Base-by-base conservation (phyloP, 2,888 invertebrate species). In the Acrobasis suavella region DNA sequence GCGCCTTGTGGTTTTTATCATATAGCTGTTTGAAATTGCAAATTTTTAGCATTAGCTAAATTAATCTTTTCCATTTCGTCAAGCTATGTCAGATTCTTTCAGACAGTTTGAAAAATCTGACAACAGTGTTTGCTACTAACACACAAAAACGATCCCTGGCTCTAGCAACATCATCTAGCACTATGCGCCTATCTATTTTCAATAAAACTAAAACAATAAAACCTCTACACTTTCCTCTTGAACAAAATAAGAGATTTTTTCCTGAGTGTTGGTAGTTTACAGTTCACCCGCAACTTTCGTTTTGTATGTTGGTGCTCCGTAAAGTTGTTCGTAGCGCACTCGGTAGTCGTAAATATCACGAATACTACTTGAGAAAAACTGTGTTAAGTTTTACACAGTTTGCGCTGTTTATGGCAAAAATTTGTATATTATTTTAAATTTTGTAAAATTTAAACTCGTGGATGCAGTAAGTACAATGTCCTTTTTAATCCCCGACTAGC, bases 371-470 rank as follows among this genome's bases (percentile, higher is more conserved):
- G 56, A 56, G 56, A 42, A 56, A 56, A 56, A 56, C 56, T 56
- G 22, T 17, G 42, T 42, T 56, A 56, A 56, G 56, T 42, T 56
- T 42, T 2, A 7, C 17, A 17, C 56, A 39, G 56, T 56, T 42
- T 17, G 42, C 15, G 55, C 56, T 56, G 17, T 56, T 56, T 56
- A 56, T 56, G 42, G 22, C 42, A 46, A 56, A 56, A 56, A 56
- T 56, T 56, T 56, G 42, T 56, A 46, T 56, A 42, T 65, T 67
- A 67, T 67, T 62, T 62, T 58, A 42, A 60, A 62, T 17, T 39
- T 51, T 38, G 50, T 12, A 46, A 46, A 5, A 6, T 32, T 32
- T 5, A 32, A 32, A 32, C 8, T 7, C 7, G 7, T 32, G 5
- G 22, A 5, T 22, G 5, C 5, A 5, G 5, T 22, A 22, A 22